These are phyloP conservation scores for Chaetodon trifascialis DNA, from an alignment of 2,113 vertebrate species.

Conservation along the genomic window DNA sequence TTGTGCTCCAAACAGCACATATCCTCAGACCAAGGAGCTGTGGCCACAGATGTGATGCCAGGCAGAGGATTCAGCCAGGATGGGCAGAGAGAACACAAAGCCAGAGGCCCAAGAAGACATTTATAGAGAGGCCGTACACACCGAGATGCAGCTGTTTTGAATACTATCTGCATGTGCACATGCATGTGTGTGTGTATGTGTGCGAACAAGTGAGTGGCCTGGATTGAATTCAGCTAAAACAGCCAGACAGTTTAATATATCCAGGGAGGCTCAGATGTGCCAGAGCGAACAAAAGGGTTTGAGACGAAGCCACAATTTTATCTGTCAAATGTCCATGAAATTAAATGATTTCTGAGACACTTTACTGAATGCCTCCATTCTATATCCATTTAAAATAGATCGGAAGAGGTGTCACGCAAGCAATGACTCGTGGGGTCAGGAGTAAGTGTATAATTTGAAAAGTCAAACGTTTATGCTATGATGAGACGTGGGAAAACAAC, in stretches of 20 bases:
- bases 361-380: constrained; percentile 49
- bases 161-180: constrained; percentile 46
- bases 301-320: constrained; percentile 50
- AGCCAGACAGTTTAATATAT: constrained; percentile 67
- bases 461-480: not conserved
- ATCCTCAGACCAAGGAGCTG: constrained; percentile 43
- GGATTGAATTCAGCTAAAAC: constrained; percentile 53
- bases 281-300: constrained; percentile 61
- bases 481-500: not conserved
- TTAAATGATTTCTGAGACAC: constrained; percentile 61
- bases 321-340: constrained; percentile 69
- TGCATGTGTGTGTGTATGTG: constrained; percentile 16
- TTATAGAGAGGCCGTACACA: constrained; percentile 19
- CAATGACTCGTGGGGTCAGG: not conserved
- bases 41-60: constrained; percentile 63
- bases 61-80: constrained; percentile 35
- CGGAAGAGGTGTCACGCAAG: constrained; percentile 11
- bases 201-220: constrained; percentile 35
- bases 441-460: constrained; percentile 17
- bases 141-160: constrained; percentile 47
- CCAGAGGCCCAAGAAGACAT: constrained; percentile 46
- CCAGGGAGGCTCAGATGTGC: constrained; percentile 45
- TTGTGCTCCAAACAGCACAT: constrained; percentile 36
- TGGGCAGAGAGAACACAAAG: constrained; percentile 37
- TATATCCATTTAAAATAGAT: constrained; percentile 40